Base-by-base conservation (phyloP, 2,113 vertebrate genomes). In the Sardina pilchardus region DNA sequence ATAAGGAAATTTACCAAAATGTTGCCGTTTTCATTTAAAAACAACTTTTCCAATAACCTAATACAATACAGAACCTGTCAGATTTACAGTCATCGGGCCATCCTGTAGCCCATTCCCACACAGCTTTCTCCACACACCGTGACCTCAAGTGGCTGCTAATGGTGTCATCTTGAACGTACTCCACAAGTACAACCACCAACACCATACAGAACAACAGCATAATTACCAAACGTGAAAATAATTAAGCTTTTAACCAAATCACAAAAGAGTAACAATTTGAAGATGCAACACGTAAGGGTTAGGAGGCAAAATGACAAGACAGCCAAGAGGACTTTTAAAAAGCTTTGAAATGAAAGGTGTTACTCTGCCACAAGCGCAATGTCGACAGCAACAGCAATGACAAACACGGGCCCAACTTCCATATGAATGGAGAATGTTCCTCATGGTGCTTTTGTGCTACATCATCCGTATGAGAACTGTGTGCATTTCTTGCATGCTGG, bases 121-220 rank as follows among this genome's bases (percentile, higher is more conserved):
- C 16, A 16, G 12, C 9, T 50, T 14, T 50, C 48, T 50, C 48
- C 48, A 50, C 48, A 47, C 45, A 50, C 12, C 17, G 10, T 42
- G 45, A 24, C 19, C 21, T 59, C 19, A 59, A 36, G 30, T 81
- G 75, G 85, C 82, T 86, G 85, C 82, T 86, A 83, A 89, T 85
- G 86, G 83, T 78, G 59, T 85, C 81, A 87, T 63, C 26, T 85
- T 9, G 12, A 84, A 48, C 24, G 84, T 86, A 82, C 30, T 36
- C 67, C 39, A 44, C 43, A 82, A 59, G 4, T 59, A 59, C 21
- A 53, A 59, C 53, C 9, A 78, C 30, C 30, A 59, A 21, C 9
- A 78, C 30, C 30, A 78, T 14, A 26, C 63, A 30, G n/a, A 30
- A 71, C 63, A 63, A n/a, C 59, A 26, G 63, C 6, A n/a, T n/a